phyloP scores from a whole-genome alignment of 2,113 vertebrate genomes.

The Sprattus sprattus region DNA sequence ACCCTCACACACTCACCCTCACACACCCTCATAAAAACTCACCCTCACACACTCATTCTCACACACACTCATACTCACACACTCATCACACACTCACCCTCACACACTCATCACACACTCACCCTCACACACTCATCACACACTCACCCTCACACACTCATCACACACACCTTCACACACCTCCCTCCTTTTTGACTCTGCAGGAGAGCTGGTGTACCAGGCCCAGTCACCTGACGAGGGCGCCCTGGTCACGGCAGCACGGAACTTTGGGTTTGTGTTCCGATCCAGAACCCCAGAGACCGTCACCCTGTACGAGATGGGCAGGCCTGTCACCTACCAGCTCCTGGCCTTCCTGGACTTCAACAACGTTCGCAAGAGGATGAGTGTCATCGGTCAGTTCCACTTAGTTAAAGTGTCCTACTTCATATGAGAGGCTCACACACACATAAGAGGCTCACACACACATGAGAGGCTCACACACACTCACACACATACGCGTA shows the following conservation, averaged over 20 bases:
- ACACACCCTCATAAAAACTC: no score
- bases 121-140: neutral
- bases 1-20: neutral
- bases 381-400: conserved; percentile 75
- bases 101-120: neutral
- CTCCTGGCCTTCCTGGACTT: conserved; percentile 77
- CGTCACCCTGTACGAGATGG: conserved; percentile 74
- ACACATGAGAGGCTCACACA: no score
- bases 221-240: conserved; percentile 78
- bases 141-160: neutral
- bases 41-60: neutral
- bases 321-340: conserved; percentile 68
- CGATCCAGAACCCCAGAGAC: conserved; percentile 75
- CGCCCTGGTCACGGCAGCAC: conserved; percentile 73
- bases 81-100: neutral
- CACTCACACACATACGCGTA: no score
- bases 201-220: conserved; percentile 58
- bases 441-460: no score
- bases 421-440: neutral
- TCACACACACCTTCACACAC: neutral
- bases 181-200: neutral
- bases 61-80: neutral
- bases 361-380: conserved; percentile 76
- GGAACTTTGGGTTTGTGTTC: conserved; percentile 75
- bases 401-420: neutral